Base-by-base conservation (phyloP, 1,140 invertebrate genomes). In the Eufriesea mexicana region DNA sequence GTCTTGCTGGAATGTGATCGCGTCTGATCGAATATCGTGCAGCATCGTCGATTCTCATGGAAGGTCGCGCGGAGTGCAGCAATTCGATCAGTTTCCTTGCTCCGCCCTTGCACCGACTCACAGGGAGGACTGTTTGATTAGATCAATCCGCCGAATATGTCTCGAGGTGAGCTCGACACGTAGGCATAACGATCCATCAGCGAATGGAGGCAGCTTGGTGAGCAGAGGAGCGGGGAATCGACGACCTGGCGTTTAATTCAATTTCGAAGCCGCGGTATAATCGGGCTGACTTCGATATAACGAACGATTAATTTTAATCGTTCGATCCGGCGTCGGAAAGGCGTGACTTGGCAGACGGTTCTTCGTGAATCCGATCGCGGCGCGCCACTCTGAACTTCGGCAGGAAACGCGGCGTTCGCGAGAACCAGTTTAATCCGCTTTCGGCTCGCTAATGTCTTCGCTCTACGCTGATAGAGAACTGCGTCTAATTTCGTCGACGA, bases 41-140 rank as follows among this genome's bases (percentile, higher is more conserved):
- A 35, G 42, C 6, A 51, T 51, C 74, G n/a, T 62, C 64, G 73
- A 35, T 70, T 83, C 57, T 25, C 23, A 16, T 16, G 7, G 62
- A 49, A 61, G 49, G 14, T 54, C 51, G 54, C 72, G 66, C 49
- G 62, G 42, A 23, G 16, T 42, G 54, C 25, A 49, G 74, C 75
- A 61, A 86, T 84, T 87, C 85, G 70, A 87, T 87, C 83, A 84
- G 83, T 59, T 57, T 14, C 59, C 51, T 47, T 62, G 45, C 23
- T 25, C 16, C 45, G 2, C 20, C 66, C 61, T 35, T 42, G 51
- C 23, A 64, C 57, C 64, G 49, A 71, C 57, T 71, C 74, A 86
- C 28, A 64, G 76, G 57, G 81, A 84, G 71, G 66, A 55, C n/a
- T 70, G 84, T 82, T 59, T 87, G 87, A 88, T 88, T 88, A 82